These are phyloP conservation scores for Eupeodes luniger DNA, from an alignment of 2,888 invertebrate genomes.

Conservation along the genomic window DNA sequence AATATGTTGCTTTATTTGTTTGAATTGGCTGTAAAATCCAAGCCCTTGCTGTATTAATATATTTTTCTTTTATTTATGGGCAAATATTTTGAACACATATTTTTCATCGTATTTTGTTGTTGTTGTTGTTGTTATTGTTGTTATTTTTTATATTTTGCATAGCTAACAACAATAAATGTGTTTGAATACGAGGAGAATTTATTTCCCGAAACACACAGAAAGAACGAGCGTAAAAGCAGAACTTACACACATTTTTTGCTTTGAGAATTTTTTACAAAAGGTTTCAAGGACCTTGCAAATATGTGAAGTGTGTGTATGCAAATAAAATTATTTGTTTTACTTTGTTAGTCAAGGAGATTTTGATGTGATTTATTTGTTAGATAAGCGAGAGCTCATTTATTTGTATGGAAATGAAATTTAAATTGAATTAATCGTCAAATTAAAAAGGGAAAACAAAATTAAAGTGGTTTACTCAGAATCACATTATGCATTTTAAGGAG, in stretches of 20 bases:
- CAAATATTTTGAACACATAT: slow-evolving; percentile 28
- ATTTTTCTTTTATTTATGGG: slow-evolving; percentile 27
- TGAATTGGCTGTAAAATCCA: slow-evolving; percentile 41
- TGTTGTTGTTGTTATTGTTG: not conserved
- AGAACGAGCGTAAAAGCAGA: too few relatives aligned
- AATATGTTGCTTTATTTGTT: slow-evolving; percentile 60
- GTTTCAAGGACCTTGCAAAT: not conserved
- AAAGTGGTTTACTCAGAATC: not conserved
- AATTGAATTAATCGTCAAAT: slow-evolving; percentile 15
- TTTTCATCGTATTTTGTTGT: not conserved
- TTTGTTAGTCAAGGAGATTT: slow-evolving; percentile 5
- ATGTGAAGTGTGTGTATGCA: not conserved
- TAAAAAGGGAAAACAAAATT: not conserved
- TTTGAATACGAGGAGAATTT: not conserved
- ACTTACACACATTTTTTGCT: slow-evolving; percentile 20
- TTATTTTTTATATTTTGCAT: not conserved
- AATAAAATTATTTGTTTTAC: slow-evolving; percentile 24
- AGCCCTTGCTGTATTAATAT: slow-evolving; percentile 16
- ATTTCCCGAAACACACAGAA: not conserved
- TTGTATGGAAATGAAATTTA: slow-evolving; percentile 3
- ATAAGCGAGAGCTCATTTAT: slow-evolving; percentile 12
- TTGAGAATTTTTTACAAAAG: not conserved
- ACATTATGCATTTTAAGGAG: too few relatives aligned
- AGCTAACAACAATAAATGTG: slow-evolving; percentile 12
- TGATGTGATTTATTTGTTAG: slow-evolving; percentile 16